These are phyloP conservation scores for Bostrychus sinensis DNA, from an alignment of 2,113 vertebrate genomes.

Conservation along the genomic window DNA sequence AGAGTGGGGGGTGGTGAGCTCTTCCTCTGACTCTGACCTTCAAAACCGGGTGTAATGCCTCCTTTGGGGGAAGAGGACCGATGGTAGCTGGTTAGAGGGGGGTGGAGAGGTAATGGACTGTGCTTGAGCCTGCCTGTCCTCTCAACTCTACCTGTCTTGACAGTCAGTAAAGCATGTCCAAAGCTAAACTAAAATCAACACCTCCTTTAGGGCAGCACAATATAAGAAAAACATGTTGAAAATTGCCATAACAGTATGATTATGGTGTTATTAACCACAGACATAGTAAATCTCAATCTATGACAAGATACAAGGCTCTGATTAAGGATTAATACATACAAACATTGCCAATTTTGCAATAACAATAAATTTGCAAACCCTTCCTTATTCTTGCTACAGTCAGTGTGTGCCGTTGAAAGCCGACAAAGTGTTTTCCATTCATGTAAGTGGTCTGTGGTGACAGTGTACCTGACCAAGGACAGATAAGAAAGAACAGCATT, in stretches of 20 bases:
- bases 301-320: neutral
- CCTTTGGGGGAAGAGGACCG: slow-evolving; percentile 43
- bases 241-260: neutral
- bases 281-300: too few relatives aligned
- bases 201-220: neutral
- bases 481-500: slow-evolving; percentile 57
- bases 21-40: slow-evolving; percentile 62
- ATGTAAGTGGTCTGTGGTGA: slow-evolving; percentile 37
- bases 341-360: too few relatives aligned
- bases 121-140: slow-evolving; percentile 18
- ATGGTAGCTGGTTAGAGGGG: slow-evolving; percentile 22
- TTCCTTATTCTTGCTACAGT: neutral
- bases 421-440: slow-evolving; percentile 56
- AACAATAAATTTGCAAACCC: too few relatives aligned
- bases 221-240: neutral
- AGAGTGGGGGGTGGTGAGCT: slow-evolving; percentile 49
- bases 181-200: slow-evolving; percentile 24
- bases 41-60: slow-evolving; percentile 64
- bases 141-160: slow-evolving; percentile 12
- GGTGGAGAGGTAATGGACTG: slow-evolving; percentile 25
- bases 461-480: slow-evolving; percentile 53
- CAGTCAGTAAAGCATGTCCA: slow-evolving; percentile 20
- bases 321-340: too few relatives aligned
- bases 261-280: too few relatives aligned
- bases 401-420: slow-evolving; percentile 48